phyloP scores from a whole-genome alignment of 2,888 invertebrate species.

The Agrochola lota region DNA sequence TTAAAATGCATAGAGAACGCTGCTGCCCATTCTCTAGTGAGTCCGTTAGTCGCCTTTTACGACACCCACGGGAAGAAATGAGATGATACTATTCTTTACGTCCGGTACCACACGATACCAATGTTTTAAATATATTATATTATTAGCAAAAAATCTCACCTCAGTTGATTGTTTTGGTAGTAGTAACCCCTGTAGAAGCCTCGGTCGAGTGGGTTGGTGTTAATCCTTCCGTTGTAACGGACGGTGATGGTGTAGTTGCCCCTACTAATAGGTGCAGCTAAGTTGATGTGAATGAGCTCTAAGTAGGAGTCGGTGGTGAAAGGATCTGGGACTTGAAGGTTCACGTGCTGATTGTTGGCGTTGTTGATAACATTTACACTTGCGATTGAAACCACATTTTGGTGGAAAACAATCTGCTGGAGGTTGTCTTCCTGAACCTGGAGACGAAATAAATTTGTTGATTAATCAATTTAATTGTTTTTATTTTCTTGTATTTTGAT shows the following conservation, averaged over 20 bases:
- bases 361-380: constrained; percentile 73
- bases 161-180: constrained; percentile 72
- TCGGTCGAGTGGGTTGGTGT: constrained; percentile 83
- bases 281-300: constrained; percentile 81
- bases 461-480: background rate
- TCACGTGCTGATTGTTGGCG: constrained; percentile 67
- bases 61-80: too few relatives aligned
- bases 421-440: constrained; percentile 78
- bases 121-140: too few relatives aligned
- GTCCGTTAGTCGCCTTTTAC: too few relatives aligned
- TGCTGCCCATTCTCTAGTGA: too few relatives aligned
- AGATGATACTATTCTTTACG: too few relatives aligned
- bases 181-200: constrained; percentile 88
- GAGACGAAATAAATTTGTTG: background rate
- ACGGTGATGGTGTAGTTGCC: constrained; percentile 81
- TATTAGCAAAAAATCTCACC: constrained; percentile 69
- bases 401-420: constrained; percentile 83
- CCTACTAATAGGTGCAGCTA: constrained; percentile 71
- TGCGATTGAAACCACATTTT: constrained; percentile 80
- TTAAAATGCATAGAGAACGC: too few relatives aligned
- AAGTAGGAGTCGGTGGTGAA: constrained; percentile 79
- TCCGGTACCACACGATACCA: too few relatives aligned
- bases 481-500: background rate
- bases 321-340: constrained; percentile 70
- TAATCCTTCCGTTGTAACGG: constrained; percentile 79